Evolutionary conservation across 2,113 vertebrate genomes (phyloP), one percentile per base, ranked within the genome.

Genomic region (Oreochromis aureus): DNA sequence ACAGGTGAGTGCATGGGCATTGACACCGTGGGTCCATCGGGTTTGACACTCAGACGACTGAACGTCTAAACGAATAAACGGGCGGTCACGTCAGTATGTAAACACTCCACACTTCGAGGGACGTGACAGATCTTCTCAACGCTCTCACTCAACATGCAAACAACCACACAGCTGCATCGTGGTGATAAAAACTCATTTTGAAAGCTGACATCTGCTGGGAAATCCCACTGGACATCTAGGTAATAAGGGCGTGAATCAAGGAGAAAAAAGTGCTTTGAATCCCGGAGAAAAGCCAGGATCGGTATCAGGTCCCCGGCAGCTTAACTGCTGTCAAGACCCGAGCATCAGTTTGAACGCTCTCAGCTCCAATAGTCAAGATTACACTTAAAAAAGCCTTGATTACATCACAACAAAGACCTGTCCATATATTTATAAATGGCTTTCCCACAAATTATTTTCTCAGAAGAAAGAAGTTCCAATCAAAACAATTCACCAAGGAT

Each of bases 171-270:
- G 63, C 39, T 48, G 63, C 34, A 51, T 53, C 16, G 4, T 2
- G 8, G 69, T 93, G 86, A 92, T 82, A 85, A 86, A 90, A 87
- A 91, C 18, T 27, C 30, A 69, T 71, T 81, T 53, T 93, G 87
- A 95, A 86, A 89, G 91, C 66, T 84, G 84, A 92, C 87, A 89
- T 90, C 92, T 91, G 91, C 80, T 32, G 66, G 30, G 44, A 89
- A 91, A 90, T 90, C 91, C 91, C 82, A 86, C 76, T 10, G 94
- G 86, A 86, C 83, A 34, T 78, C 24, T 2, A 80, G 54, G 83
- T 91, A 89, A 89, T 88, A 48, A 71, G 63, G 53, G 32, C 9
- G 2, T 66, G 39, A 89, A 82, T 81, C 61, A 81, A 92, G 27
- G 12, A 39, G 30, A 80, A 39, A 48, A 78, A 78, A 78, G 6